A percentile compares a stretch with the other conserved stretches of the same genome.
These are phyloP conservation scores for Himalopsyche phryganea DNA, from an alignment of 1,140 invertebrate species.

Conservation along the genomic window DNA sequence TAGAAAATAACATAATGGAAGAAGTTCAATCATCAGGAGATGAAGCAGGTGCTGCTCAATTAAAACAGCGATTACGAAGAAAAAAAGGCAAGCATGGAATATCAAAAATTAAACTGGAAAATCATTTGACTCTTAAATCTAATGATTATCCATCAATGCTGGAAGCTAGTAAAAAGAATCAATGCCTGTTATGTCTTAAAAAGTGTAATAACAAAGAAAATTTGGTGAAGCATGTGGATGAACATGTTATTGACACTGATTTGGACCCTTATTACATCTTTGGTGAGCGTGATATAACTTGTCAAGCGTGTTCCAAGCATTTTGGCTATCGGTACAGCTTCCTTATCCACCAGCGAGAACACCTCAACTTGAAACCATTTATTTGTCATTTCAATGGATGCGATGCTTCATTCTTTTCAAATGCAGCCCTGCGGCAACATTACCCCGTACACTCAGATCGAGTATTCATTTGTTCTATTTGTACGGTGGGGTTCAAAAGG, in stretches of 20 bases:
- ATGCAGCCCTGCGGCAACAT: constrained; percentile 23
- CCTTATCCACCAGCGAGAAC: constrained; percentile 26
- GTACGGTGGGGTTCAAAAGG: constrained; percentile 25
- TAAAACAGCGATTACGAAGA: background rate
- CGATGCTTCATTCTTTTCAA: constrained; percentile 16
- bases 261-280: constrained; percentile 29
- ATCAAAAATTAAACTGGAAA: constrained; percentile 5
- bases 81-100: background rate
- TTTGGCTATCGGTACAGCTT: constrained; percentile 25
- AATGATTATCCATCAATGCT: constrained; percentile 21
- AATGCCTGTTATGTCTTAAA: constrained; percentile 29
- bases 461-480: constrained; percentile 26
- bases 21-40: background rate
- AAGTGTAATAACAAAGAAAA: constrained; percentile 13
- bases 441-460: constrained; percentile 21
- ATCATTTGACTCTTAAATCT: constrained; percentile 1
- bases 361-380: constrained; percentile 29
- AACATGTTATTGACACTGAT: constrained; percentile 20
- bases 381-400: constrained; percentile 22
- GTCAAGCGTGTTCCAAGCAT: constrained; percentile 14
- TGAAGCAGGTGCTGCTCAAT: background rate
- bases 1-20: background rate
- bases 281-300: constrained; percentile 21
- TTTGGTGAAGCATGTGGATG: constrained; percentile 22
- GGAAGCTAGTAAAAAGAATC: constrained; percentile 10